phyloP scores from a whole-genome alignment of 2,888 invertebrate species.

The Charanyca ferruginea region DNA sequence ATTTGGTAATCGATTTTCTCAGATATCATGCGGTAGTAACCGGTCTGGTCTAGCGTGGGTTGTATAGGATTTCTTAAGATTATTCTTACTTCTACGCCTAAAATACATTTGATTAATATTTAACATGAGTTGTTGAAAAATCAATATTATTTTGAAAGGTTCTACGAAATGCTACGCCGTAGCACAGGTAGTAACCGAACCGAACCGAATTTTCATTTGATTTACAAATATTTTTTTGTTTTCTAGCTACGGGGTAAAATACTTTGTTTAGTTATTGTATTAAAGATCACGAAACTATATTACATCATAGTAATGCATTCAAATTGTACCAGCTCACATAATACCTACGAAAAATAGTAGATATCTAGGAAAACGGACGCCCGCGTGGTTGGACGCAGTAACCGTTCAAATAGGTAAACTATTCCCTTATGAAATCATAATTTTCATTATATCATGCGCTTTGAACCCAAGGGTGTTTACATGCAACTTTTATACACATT shows the following conservation, averaged over 20 bases:
- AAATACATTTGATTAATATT: neutral
- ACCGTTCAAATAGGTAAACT: slow-evolving; percentile 29
- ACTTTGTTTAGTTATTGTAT: neutral
- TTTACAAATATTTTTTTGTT: neutral
- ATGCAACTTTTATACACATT: slow-evolving; percentile 16
- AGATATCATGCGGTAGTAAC: slow-evolving; percentile 43
- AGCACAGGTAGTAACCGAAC: slow-evolving; percentile 14
- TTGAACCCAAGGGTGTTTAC: slow-evolving; percentile 24
- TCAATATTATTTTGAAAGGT: neutral
- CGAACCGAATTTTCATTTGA: neutral
- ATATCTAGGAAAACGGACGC: slow-evolving; percentile 18
- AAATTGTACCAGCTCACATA: neutral
- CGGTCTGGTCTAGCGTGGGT: slow-evolving; percentile 30
- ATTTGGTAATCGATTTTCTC: slow-evolving; percentile 49
- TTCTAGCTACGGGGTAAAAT: neutral
- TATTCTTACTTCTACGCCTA: slow-evolving; percentile 6
- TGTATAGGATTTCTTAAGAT: slow-evolving; percentile 25
- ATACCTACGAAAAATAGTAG: slow-evolving; percentile 5
- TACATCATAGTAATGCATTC: neutral
- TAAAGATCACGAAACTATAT: neutral
- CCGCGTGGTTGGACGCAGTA: slow-evolving; percentile 26
- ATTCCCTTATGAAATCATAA: slow-evolving; percentile 49
- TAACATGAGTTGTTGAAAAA: neutral
- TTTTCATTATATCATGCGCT: slow-evolving; percentile 45
- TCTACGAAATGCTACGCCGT: slow-evolving; percentile 46